phyloP scores from a whole-genome alignment of 2,113 vertebrate genomes.

The Sinocyclocheilus maitianheensis region DNA sequence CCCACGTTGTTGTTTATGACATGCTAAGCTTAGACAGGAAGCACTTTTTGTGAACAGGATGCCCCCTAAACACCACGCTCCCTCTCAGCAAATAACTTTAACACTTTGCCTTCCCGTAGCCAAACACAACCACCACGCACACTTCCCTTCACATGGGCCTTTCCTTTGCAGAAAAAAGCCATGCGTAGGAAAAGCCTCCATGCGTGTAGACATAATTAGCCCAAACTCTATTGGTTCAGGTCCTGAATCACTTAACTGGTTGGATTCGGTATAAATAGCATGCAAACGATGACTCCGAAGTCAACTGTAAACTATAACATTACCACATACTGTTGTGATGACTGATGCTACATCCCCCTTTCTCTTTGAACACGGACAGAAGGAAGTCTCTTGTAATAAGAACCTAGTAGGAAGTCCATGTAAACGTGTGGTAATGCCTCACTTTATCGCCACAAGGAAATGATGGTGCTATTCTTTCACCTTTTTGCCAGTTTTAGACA shows the following conservation, averaged over 20 bases:
- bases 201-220: slow-evolving; percentile 7
- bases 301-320: slow-evolving; percentile 2
- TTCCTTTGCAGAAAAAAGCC: slow-evolving; percentile 59
- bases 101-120: slow-evolving; percentile 71
- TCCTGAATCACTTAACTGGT: slow-evolving; percentile 11
- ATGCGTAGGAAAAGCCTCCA: background rate
- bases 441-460: slow-evolving; percentile 32
- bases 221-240: background rate
- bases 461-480: slow-evolving; percentile 37
- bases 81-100: slow-evolving; percentile 73
- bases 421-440: slow-evolving; percentile 24
- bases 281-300: background rate
- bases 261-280: background rate
- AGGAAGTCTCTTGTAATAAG: background rate
- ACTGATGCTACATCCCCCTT: slow-evolving; percentile 21
- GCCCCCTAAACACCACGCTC: slow-evolving; percentile 61
- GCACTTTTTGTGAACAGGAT: slow-evolving; percentile 71
- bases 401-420: background rate
- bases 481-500: slow-evolving; percentile 11
- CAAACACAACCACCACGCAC: slow-evolving; percentile 52
- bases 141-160: slow-evolving; percentile 62
- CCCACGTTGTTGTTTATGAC: slow-evolving; percentile 14
- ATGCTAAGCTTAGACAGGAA: slow-evolving; percentile 65
- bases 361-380: slow-evolving; percentile 25
- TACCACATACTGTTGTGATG: background rate